Conservation (phyloP, 1,140 invertebrate species). For the Hestina assimilis region DNA sequence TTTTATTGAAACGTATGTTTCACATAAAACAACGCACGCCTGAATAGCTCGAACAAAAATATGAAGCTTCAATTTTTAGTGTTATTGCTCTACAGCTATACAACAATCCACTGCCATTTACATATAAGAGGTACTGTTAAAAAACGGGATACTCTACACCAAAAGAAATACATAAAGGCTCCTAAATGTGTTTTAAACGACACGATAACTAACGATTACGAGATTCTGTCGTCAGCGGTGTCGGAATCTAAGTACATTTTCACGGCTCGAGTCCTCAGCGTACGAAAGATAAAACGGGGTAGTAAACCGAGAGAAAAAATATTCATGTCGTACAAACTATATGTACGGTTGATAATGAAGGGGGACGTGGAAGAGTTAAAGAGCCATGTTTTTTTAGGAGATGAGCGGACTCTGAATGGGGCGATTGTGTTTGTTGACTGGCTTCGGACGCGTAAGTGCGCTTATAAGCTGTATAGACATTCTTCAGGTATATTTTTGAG, state of each 20-base stretch:
- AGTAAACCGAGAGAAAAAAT: conserved; percentile 52
- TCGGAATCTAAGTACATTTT: conserved; percentile 75
- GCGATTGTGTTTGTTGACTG: conserved; percentile 70
- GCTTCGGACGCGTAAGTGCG: conserved; percentile 66
- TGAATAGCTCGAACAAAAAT: conserved; percentile 44
- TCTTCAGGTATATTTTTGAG: conserved; percentile 74
- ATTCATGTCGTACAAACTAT: conserved; percentile 69
- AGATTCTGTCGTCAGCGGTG: conserved; percentile 71
- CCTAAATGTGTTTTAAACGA: conserved; percentile 73
- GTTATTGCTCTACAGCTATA: conserved; percentile 56
- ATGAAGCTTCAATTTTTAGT: conserved; percentile 63
- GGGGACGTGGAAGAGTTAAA: conserved; percentile 61
- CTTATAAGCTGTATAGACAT: conserved; percentile 70
- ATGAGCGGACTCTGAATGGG: conserved; percentile 62
- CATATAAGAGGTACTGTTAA: conserved; percentile 50
- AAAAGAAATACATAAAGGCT: conserved; percentile 64
- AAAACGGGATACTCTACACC: conserved; percentile 55
- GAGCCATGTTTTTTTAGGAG: conserved; percentile 58
- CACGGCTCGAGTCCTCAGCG: conserved; percentile 67
- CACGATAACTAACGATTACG: conserved; percentile 75
- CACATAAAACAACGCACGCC: conserved; percentile 15
- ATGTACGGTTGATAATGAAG: conserved; percentile 67
- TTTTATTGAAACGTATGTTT: conserved; percentile 31
- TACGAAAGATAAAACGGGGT: conserved; percentile 69
- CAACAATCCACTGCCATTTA: conserved; percentile 48